phyloP scores from a whole-genome alignment of 2,113 vertebrate genomes.

The Cariama cristata region DNA sequence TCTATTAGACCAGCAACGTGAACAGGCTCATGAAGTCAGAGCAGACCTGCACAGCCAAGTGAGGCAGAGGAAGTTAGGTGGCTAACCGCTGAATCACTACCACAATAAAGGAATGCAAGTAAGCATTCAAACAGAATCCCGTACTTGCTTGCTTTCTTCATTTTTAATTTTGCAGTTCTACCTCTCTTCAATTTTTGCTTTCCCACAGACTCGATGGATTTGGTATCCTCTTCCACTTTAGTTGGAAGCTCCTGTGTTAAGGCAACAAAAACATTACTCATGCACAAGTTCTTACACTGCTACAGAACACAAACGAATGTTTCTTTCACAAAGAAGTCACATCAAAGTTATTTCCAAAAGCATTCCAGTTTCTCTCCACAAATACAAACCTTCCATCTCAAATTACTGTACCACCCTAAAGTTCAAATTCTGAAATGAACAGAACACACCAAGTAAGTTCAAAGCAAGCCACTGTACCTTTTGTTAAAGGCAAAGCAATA shows the following conservation, averaged over 20 bases:
- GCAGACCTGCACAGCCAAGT: background rate
- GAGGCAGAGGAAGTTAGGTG: background rate
- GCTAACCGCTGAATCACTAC: background rate
- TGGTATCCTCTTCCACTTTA: constrained; percentile 56
- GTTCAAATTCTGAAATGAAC: background rate
- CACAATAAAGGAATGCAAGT: background rate
- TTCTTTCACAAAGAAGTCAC: background rate
- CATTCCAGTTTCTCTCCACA: background rate
- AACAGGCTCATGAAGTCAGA: background rate
- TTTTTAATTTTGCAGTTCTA: constrained; percentile 55
- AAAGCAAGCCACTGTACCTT: background rate
- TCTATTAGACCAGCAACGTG: background rate
- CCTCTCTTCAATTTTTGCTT: constrained; percentile 60
- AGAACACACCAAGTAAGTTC: background rate
- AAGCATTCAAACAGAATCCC: background rate
- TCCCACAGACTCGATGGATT: constrained; percentile 8
- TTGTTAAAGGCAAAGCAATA: background rate
- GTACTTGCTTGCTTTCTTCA: constrained; percentile 71
- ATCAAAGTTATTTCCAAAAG: background rate
- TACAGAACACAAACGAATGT: background rate
- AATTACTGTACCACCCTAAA: background rate
- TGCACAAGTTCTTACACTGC: background rate
- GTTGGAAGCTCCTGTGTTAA: constrained; percentile 52
- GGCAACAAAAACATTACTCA: background rate
- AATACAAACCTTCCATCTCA: background rate